Conservation (phyloP, 2,113 vertebrate species). For the Hemiscyllium ocellatum region DNA sequence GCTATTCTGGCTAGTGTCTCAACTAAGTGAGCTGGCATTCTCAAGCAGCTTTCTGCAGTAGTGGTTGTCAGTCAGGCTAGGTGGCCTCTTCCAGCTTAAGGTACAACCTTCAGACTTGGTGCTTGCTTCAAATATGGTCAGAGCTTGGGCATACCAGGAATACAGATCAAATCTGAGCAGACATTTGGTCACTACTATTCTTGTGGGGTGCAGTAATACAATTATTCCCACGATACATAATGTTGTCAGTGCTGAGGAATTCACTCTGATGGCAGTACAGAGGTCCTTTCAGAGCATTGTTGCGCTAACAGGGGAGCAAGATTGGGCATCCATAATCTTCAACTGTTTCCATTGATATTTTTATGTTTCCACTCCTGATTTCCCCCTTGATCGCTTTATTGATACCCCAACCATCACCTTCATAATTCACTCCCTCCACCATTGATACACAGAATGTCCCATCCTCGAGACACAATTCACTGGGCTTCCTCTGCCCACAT, state of each 20-base stretch:
- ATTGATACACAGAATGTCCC: no score
- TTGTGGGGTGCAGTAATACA: not conserved
- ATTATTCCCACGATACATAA: not conserved
- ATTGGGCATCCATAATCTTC: not conserved
- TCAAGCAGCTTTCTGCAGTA: not conserved
- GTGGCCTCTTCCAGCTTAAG: not conserved
- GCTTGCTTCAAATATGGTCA: not conserved
- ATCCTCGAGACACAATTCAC: no score
- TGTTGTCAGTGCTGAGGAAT: not conserved
- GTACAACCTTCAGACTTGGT: not conserved
- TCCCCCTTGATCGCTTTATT: not conserved
- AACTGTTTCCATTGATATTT: not conserved
- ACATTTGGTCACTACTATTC: not conserved
- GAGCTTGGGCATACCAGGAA: not conserved
- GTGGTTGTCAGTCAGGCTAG: no score
- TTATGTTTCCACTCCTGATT: not conserved
- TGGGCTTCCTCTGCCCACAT: no score
- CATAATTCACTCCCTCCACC: no score
- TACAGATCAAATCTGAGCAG: not conserved
- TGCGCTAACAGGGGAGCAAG: not conserved
- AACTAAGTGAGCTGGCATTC: not conserved
- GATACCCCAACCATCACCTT: no score
- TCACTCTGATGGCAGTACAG: not conserved
- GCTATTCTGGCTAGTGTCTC: not conserved
- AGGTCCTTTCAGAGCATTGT: not conserved